Base-by-base conservation (phyloP, 2,888 invertebrate species). In the Drepanosiphum platanoidis region DNA sequence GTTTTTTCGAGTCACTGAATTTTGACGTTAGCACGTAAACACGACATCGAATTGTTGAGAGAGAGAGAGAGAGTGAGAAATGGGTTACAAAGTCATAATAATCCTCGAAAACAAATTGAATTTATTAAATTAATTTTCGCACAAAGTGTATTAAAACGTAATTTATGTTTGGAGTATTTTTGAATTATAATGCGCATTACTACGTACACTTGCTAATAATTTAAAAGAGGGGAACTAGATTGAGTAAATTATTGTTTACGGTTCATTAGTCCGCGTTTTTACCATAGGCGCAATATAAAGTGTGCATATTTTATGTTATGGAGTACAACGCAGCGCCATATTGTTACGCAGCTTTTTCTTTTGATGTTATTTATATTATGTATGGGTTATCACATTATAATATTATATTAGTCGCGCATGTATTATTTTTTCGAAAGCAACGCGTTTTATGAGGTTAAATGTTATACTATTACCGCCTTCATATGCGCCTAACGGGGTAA, bases 181-280 rank as follows among this genome's bases (percentile, higher is more conserved):
- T n/a, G 9, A 9, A 8, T 8, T n/a, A 22, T 61, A 61, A 18
- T 52, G 22, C 22, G 22, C 46, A 58, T 1, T n/a, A 27, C n/a
- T 52, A 52, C 15, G 27, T 8, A 61, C n/a, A n/a, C n/a, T 52
- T 22, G 52, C 52, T 52, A 52, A 27, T 61, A 61, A 42, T 11
- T 7, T 9, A 61, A 27, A 61, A 30, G 11, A 39, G 78, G 32
- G 64, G 32, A 32, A 52, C 39, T 27, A 61, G 30, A 66, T 78
- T 42, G 30, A 46, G 42, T 46, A 66, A 79, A 79, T 46, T 66
- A 79, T 66, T 30, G 66, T 79, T 66, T 79, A 78, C 30, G 78
- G 78, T 64, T 42, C 39, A 64, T 78, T 39, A 78, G 78, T 78
- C 64, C 36, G 9, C 34, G 52, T 39, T 77, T n/a, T 64, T 30